Evolutionary conservation across 2,888 invertebrate species (phyloP).

Genomic region (Sepioteuthis lessoniana): DNA sequence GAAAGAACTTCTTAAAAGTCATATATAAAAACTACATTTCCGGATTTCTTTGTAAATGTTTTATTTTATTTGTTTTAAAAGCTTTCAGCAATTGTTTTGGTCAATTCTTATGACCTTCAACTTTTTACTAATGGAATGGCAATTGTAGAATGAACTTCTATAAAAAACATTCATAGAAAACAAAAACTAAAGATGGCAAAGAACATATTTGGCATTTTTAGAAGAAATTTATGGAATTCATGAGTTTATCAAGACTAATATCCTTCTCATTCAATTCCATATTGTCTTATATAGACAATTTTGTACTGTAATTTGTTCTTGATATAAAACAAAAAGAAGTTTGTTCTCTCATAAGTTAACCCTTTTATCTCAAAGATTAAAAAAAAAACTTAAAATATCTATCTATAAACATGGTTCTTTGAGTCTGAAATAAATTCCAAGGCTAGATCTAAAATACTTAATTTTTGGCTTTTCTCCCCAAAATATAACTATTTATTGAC

Average conservation of each 20-base stretch:
- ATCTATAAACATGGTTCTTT: too few relatives aligned
- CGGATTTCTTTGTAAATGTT: neutral
- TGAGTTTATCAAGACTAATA: neutral
- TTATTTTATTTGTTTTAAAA: neutral
- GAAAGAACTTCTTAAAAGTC: neutral
- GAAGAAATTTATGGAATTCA: neutral
- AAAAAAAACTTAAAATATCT: too few relatives aligned
- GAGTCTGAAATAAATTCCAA: too few relatives aligned
- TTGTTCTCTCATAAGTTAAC: too few relatives aligned
- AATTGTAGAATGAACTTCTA: neutral
- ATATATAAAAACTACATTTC: constrained; percentile 3
- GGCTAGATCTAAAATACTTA: too few relatives aligned
- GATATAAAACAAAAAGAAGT: too few relatives aligned
- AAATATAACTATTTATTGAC: too few relatives aligned
- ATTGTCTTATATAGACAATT: too few relatives aligned
- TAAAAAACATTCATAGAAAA: neutral
- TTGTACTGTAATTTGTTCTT: too few relatives aligned
- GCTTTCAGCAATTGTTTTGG: neutral
- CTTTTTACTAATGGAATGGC: neutral
- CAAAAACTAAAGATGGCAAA: neutral
- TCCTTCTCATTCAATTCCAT: too few relatives aligned
- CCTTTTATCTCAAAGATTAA: too few relatives aligned
- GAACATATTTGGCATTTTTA: neutral
- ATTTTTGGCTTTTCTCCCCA: too few relatives aligned
- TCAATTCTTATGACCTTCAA: neutral